These are phyloP conservation scores for Andinoacara biseriatus DNA, from an alignment of 2,113 vertebrate species.

Conservation along the genomic window DNA sequence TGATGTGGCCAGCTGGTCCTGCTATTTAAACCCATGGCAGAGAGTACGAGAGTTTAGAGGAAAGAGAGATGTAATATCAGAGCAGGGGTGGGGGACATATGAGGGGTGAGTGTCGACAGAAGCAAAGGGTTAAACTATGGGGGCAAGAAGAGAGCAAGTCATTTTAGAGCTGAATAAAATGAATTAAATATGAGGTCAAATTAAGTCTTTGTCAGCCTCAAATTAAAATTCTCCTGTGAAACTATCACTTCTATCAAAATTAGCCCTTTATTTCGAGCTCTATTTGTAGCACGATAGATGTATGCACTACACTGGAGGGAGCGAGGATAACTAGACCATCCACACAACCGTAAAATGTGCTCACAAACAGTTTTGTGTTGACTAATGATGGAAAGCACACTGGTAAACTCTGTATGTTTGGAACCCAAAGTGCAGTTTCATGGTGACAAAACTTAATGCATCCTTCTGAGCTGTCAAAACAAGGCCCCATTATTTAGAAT, in stretches of 20 bases:
- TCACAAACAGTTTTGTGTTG: neutral
- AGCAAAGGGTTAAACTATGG: neutral
- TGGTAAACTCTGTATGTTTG: neutral
- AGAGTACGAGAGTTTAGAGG: constrained; percentile 41
- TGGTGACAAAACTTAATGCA: neutral
- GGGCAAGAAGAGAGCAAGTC: neutral
- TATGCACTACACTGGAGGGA: rapidly evolving
- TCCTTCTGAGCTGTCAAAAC: neutral
- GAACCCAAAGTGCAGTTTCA: neutral
- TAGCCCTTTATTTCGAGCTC: neutral
- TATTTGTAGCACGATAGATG: neutral
- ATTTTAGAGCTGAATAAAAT: neutral
- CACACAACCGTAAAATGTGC: neutral
- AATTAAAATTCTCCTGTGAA: neutral
- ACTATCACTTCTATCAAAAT: neutral
- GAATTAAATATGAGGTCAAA: neutral
- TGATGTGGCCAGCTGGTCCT: constrained; percentile 65
- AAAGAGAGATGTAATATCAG: constrained; percentile 54
- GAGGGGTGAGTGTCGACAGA: constrained; percentile 8
- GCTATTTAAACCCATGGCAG: constrained; percentile 70
- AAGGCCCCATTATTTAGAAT: neutral
- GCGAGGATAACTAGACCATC: neutral
- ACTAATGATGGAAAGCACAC: neutral
- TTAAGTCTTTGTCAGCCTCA: neutral
- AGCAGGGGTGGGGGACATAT: constrained; percentile 7